Conservation (phyloP, 2,888 invertebrate genomes). For the Leptura quadrifasciata region DNA sequence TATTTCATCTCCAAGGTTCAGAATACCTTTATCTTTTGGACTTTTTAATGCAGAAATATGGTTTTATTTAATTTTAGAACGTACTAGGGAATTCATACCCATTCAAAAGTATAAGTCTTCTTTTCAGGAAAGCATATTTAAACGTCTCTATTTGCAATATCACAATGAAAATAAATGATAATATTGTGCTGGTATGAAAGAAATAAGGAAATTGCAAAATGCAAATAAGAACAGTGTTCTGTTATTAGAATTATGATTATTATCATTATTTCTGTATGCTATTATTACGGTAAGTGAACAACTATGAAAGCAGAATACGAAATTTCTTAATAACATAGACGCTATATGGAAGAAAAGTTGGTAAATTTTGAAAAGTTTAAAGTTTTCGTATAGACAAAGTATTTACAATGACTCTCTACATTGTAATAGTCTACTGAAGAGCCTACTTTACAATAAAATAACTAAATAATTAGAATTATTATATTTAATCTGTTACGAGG, state of each 20-base stretch:
- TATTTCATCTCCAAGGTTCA: too few species aligned
- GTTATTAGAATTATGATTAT: not conserved
- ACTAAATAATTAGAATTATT: too few species aligned
- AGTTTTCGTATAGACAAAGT: too few species aligned
- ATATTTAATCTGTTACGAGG: too few species aligned
- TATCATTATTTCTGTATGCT: not conserved
- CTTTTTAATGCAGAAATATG: not conserved
- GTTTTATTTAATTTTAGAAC: not conserved
- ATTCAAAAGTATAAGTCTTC: not conserved
- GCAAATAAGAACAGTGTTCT: not conserved
- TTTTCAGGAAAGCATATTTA: not conserved
- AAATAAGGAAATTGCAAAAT: slow-evolving; percentile 18
- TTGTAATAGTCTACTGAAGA: too few species aligned
- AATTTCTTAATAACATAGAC: not conserved
- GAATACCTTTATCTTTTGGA: not conserved
- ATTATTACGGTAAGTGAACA: not conserved
- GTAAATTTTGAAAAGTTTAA: too few species aligned
- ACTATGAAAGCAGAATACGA: not conserved
- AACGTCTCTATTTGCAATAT: slow-evolving; percentile 8
- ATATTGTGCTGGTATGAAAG: slow-evolving; percentile 8
- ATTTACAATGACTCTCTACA: too few species aligned
- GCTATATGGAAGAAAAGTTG: too few species aligned
- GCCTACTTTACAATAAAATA: too few species aligned
- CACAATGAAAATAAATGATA: slow-evolving; percentile 10
- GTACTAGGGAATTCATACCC: not conserved